Evolutionary conservation across 2,888 invertebrate species (phyloP).

Genomic region (Tipula helvola): DNA sequence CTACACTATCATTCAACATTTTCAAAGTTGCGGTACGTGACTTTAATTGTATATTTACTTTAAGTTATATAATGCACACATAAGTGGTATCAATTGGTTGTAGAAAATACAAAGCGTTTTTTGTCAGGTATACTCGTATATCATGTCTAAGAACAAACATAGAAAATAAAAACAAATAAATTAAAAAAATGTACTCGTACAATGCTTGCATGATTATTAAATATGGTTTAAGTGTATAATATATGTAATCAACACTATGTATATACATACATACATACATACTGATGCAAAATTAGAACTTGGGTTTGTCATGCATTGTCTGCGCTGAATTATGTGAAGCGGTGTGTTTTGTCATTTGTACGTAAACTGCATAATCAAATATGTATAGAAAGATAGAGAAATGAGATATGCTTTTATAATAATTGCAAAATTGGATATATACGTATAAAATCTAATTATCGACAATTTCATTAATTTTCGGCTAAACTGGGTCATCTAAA

Average conservation of each 20-base stretch:
- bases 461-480: too few relatives aligned
- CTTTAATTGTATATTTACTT: not conserved
- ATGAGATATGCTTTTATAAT: not conserved
- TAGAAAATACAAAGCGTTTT: not conserved
- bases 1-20: not conserved
- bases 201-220: not conserved
- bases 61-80: not conserved
- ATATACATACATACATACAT: too few relatives aligned
- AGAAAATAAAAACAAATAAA: not conserved
- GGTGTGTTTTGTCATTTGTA: not conserved
- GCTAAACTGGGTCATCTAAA: too few relatives aligned
- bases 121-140: not conserved
- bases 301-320: not conserved
- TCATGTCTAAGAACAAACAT: not conserved
- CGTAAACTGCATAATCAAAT: not conserved
- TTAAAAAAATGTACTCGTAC: not conserved
- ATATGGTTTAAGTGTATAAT: not conserved
- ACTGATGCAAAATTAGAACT: not conserved
- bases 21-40: not conserved
- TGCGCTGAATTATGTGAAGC: not conserved
- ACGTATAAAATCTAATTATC: too few relatives aligned
- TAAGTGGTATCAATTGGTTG: not conserved
- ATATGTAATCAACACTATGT: not conserved
- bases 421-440: too few relatives aligned
- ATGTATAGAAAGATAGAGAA: not conserved